Percentiles rank a stretch among this genome's conserved stretches.
These are phyloP conservation scores for Drosophila emarginata DNA, from an alignment of 2,888 invertebrate genomes.

Conservation along the genomic window DNA sequence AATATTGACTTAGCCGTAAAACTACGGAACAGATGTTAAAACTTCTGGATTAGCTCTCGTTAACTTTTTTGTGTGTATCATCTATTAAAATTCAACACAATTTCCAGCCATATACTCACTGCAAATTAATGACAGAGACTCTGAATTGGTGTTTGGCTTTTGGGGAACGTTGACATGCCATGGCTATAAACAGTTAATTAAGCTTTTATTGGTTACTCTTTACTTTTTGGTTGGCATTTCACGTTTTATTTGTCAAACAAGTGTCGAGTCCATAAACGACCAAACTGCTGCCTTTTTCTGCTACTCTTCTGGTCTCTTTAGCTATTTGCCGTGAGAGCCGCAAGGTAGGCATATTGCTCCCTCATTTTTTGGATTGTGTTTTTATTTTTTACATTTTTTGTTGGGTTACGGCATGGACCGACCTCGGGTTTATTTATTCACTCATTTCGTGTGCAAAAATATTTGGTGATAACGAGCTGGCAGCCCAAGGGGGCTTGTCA, in stretches of 20 bases:
- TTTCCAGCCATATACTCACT: not conserved
- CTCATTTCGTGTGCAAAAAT: slow-evolving; percentile 77
- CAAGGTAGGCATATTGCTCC: slow-evolving; percentile 44
- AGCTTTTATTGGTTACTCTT: slow-evolving; percentile 75
- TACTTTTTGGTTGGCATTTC: slow-evolving; percentile 63
- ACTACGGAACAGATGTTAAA: not conserved
- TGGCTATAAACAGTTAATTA: slow-evolving; percentile 76
- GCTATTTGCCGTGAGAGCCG: slow-evolving; percentile 52
- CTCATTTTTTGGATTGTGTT: not conserved
- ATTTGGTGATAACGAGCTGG: slow-evolving; percentile 75
- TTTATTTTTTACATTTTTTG: slow-evolving; percentile 15
- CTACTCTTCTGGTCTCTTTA: slow-evolving; percentile 3
- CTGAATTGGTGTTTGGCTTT: slow-evolving; percentile 27
- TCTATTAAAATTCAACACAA: slow-evolving; percentile 5
- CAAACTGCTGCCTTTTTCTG: slow-evolving; percentile 22
- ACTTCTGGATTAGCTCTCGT: not conserved
- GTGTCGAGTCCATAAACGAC: slow-evolving; percentile 70
- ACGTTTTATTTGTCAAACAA: slow-evolving; percentile 76
- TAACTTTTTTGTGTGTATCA: not conserved
- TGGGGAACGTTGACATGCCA: slow-evolving; percentile 59
- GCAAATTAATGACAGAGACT: slow-evolving; percentile 60
- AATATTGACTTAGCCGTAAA: slow-evolving; percentile 1
- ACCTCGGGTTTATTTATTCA: slow-evolving; percentile 63
- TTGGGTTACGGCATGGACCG: slow-evolving; percentile 7
- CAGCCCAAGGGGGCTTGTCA: slow-evolving; percentile 68